Percentiles rank a stretch among this genome's conserved stretches.
phyloP scores from a whole-genome alignment of 2,888 invertebrate genomes.

The Orthosia gothica region DNA sequence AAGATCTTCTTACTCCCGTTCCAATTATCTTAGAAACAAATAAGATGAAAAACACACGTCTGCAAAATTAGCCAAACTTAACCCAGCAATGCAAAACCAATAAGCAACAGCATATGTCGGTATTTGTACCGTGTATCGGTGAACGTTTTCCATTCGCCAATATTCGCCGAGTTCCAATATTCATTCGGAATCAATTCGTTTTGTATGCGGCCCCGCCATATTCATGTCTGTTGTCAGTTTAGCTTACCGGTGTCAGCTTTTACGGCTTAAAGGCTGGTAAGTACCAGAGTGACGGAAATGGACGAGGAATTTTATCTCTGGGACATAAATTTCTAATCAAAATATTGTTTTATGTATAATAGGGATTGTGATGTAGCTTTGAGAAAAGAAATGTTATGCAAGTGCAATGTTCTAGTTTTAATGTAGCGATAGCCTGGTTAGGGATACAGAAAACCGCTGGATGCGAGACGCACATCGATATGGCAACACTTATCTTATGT shows the following conservation, averaged over 20 bases:
- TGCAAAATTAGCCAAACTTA: background rate
- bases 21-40: background rate
- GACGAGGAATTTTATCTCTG: background rate
- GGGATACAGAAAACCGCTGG: too few relatives aligned
- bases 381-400: too few relatives aligned
- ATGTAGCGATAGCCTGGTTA: too few relatives aligned
- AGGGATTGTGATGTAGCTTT: too few relatives aligned
- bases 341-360: too few relatives aligned
- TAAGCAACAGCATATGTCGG: conserved; percentile 12
- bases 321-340: too few relatives aligned
- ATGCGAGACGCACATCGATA: too few relatives aligned
- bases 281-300: background rate
- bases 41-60: background rate
- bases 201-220: conserved; percentile 42
- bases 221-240: conserved; percentile 41
- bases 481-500: too few relatives aligned
- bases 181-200: conserved; percentile 53
- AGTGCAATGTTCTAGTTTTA: too few relatives aligned
- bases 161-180: conserved; percentile 40
- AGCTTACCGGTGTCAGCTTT: conserved; percentile 32
- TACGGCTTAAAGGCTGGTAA: conserved; percentile 18
- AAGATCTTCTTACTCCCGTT: background rate
- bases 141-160: conserved; percentile 29
- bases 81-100: conserved; percentile 19
- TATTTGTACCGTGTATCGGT: conserved; percentile 12